phyloP scores from a whole-genome alignment of 23 tunicate species.

The Ascidia mentula region DNA sequence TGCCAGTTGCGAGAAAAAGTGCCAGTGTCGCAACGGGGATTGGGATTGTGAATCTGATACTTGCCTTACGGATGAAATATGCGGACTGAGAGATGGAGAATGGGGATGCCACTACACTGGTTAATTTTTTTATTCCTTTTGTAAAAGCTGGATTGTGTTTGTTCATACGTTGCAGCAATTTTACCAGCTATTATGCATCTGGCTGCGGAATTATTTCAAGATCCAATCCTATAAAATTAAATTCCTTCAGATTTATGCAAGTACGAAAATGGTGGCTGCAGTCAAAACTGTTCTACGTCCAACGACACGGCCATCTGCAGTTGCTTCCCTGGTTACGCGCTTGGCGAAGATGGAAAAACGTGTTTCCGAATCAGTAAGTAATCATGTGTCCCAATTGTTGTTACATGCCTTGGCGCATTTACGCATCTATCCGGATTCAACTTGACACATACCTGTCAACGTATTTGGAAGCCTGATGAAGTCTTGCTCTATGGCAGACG shows the following conservation, averaged over 20 bases:
- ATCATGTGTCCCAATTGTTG: too few species aligned
- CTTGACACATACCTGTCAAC: too few species aligned
- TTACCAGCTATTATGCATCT: too few species aligned
- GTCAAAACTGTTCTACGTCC: slow-evolving; percentile 26
- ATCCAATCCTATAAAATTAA: too few species aligned
- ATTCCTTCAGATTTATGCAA: slow-evolving; percentile 68
- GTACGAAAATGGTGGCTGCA: slow-evolving; percentile 49
- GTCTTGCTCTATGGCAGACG: too few species aligned
- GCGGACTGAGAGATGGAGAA: slow-evolving; percentile 27
- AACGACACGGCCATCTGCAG: slow-evolving; percentile 27
- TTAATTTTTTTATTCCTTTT: too few species aligned
- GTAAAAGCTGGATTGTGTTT: too few species aligned
- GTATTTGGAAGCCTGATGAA: too few species aligned
- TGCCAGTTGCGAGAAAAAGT: slow-evolving; percentile 23
- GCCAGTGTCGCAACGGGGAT: slow-evolving; percentile 36
- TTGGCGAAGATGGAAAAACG: slow-evolving; percentile 31
- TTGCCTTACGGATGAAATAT: slow-evolving; percentile 29
- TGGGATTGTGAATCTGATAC: slow-evolving; percentile 11
- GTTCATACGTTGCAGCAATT: too few species aligned
- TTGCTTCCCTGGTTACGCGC: slow-evolving; percentile 32
- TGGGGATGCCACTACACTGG: slow-evolving; percentile 56
- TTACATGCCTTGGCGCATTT: too few species aligned
- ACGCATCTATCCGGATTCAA: too few species aligned
- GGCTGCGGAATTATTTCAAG: too few species aligned
- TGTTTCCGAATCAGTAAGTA: slow-evolving; percentile 26